Evolutionary conservation across 2,888 invertebrate species (phyloP).

Genomic region (Thera britannica): DNA sequence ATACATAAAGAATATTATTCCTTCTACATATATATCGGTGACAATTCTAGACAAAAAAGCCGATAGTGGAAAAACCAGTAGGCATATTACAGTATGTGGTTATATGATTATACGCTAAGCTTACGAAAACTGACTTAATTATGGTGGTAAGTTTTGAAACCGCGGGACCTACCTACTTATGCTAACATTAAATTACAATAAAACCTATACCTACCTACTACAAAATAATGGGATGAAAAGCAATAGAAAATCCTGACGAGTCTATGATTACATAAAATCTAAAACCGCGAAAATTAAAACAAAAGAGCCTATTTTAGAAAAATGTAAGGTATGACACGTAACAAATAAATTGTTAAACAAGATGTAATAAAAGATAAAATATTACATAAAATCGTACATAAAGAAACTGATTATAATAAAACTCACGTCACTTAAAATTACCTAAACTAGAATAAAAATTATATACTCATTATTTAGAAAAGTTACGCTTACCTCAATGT

Average conservation of each 20-base stretch:
- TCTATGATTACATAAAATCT: constrained; percentile 2
- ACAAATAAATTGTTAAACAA: no score
- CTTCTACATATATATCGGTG: no score
- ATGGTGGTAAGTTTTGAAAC: neutral
- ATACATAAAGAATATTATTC: neutral
- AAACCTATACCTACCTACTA: neutral
- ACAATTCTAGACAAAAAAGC: constrained; percentile 1
- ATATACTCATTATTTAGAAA: neutral
- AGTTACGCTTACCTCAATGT: neutral
- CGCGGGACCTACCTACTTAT: neutral
- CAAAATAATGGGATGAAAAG: neutral
- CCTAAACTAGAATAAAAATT: no score
- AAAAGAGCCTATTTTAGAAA: neutral
- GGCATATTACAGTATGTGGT: no score
- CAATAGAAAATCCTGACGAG: neutral
- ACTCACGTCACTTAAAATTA: no score
- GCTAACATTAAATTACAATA: neutral
- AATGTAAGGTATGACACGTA: neutral
- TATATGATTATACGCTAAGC: neutral
- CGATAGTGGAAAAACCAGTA: neutral
- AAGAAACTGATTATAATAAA: no score
- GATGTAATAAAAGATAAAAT: neutral
- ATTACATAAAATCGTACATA: neutral
- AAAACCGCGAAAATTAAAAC: constrained; percentile 5
- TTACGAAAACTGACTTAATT: neutral